These are phyloP conservation scores for Drosophila sechellia DNA, from an alignment of 1,140 invertebrate genomes.

Conservation along the genomic window DNA sequence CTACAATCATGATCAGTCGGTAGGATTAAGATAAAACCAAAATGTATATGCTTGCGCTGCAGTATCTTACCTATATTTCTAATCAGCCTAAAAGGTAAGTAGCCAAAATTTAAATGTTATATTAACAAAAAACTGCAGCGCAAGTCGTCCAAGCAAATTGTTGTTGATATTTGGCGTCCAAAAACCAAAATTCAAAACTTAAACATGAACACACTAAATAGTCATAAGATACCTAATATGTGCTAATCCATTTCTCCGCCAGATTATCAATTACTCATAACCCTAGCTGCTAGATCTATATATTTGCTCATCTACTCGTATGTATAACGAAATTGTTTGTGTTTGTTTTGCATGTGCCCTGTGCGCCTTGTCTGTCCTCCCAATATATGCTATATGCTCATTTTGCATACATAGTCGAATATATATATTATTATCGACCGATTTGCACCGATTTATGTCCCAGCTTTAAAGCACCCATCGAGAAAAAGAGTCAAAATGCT, in stretches of 20 bases:
- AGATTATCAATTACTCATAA: conserved; percentile 68
- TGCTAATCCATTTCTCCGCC: conserved; percentile 74
- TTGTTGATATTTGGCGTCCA: conserved; percentile 68
- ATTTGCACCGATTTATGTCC: conserved; percentile 28
- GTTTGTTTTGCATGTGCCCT: conserved; percentile 81
- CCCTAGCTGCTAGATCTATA: conserved; percentile 65
- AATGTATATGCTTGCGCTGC: conserved; percentile 38
- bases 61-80: neutral
- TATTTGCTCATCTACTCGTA: conserved; percentile 56
- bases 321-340: conserved; percentile 74
- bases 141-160: conserved; percentile 64
- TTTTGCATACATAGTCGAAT: conserved; percentile 2
- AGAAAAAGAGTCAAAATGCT: neutral
- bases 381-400: conserved; percentile 13
- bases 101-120: neutral
- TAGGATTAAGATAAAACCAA: conserved; percentile 41
- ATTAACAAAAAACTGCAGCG: conserved; percentile 22
- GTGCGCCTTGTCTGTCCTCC: conserved; percentile 52
- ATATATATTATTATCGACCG: conserved; percentile 6
- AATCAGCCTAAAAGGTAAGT: conserved; percentile 39
- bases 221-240: conserved; percentile 63
- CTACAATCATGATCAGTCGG: conserved; percentile 53
- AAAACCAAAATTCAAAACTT: conserved; percentile 10
- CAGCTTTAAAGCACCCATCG: conserved; percentile 35
- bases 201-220: conserved; percentile 52